Evolutionary conservation across 1,140 invertebrate species (phyloP).

Genomic region (Macrotrachela quadricornifera): DNA sequence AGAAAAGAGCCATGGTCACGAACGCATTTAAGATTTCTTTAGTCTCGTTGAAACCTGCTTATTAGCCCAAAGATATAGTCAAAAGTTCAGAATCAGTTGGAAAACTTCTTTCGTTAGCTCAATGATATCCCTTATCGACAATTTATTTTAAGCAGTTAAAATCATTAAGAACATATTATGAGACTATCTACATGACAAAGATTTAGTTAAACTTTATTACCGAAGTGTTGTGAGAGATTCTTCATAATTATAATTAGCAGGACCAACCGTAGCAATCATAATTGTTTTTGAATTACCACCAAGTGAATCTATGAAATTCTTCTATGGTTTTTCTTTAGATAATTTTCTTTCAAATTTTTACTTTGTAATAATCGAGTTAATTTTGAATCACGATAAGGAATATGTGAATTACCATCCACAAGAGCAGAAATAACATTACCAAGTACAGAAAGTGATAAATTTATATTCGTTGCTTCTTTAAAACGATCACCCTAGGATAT

Average conservation of each 20-base stretch:
- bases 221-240: constrained; percentile 36
- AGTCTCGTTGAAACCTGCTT: too few species aligned
- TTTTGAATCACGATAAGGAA: constrained; percentile 29
- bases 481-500: constrained; percentile 52
- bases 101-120: too few species aligned
- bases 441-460: constrained; percentile 69
- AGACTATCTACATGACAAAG: too few species aligned
- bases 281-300: constrained; percentile 31
- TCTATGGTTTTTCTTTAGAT: too few species aligned
- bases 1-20: too few species aligned
- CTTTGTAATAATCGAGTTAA: constrained; percentile 23
- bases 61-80: too few species aligned
- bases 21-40: too few species aligned
- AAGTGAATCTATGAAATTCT: constrained; percentile 15
- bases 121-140: too few species aligned
- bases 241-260: constrained; percentile 30
- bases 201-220: not conserved
- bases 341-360: constrained; percentile 10
- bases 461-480: constrained; percentile 84
- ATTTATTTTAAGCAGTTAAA: too few species aligned
- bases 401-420: constrained; percentile 34
- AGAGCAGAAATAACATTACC: constrained; percentile 85
- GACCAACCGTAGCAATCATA: constrained; percentile 31
- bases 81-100: too few species aligned
- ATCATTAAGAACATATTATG: too few species aligned